phyloP scores from a whole-genome alignment of 2,888 invertebrate genomes.

The Penaeus monodon region DNA sequence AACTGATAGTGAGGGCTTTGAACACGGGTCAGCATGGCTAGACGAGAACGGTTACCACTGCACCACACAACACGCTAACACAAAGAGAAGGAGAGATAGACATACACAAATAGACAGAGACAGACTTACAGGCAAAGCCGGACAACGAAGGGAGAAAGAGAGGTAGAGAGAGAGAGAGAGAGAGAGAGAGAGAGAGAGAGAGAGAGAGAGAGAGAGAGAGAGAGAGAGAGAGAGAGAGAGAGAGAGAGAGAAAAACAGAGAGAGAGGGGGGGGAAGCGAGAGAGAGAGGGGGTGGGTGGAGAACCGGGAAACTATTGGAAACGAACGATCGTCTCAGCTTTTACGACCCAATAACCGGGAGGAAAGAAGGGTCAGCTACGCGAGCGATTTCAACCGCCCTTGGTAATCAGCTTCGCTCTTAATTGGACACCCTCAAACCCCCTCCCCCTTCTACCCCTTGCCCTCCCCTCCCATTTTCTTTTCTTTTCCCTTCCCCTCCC shows the following conservation, averaged over 20 bases:
- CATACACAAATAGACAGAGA: too few relatives aligned
- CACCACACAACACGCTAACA: too few relatives aligned
- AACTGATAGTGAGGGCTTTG: too few relatives aligned
- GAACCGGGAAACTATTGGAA: not conserved
- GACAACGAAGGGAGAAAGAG: too few relatives aligned
- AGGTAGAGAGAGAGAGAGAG: too few relatives aligned
- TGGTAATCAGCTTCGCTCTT: not conserved
- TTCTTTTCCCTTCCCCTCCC: not conserved
- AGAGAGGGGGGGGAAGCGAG: not conserved
- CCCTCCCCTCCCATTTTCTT: not conserved
- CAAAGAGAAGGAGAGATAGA: too few relatives aligned
- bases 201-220: not conserved
- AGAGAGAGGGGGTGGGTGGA: not conserved
- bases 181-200: not conserved
- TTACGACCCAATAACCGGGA: too few relatives aligned
- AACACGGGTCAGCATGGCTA: too few relatives aligned
- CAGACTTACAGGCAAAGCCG: too few relatives aligned
- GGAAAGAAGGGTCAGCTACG: too few relatives aligned
- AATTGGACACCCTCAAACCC: not conserved
- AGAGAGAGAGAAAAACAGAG: conserved; percentile 14
- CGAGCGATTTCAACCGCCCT: too few relatives aligned
- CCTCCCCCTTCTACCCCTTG: not conserved
- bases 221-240: conserved; percentile 21
- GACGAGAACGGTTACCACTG: too few relatives aligned
- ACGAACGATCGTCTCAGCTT: not conserved